Percentiles rank a stretch among this genome's conserved stretches.
phyloP scores from a whole-genome alignment of 2,797 vertebrate genomes.

The Diplodus sargus region DNA sequence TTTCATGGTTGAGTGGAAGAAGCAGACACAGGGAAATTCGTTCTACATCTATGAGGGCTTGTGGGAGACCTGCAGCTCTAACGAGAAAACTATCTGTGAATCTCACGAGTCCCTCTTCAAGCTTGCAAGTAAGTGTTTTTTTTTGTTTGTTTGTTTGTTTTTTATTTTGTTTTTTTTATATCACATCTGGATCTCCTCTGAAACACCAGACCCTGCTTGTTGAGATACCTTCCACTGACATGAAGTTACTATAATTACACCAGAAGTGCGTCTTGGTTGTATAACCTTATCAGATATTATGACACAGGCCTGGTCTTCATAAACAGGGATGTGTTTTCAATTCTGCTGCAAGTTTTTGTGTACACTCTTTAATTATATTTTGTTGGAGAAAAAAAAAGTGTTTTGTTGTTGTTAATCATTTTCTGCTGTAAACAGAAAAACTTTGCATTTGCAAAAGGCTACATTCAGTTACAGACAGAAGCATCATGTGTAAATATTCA shows the following conservation, averaged over 20 bases:
- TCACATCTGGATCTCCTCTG: constrained; percentile 5
- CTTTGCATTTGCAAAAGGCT: not conserved
- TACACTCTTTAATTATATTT: too few relatives aligned
- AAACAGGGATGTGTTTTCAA: not conserved
- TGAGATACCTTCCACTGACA: constrained; percentile 40
- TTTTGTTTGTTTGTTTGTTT: not conserved
- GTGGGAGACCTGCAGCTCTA: constrained; percentile 76
- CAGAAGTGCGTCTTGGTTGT: constrained; percentile 15
- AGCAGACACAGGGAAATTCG: constrained; percentile 35
- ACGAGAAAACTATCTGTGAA: constrained; percentile 55
- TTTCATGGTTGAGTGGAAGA: constrained; percentile 79
- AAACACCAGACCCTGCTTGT: constrained; percentile 29
- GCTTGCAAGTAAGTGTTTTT: constrained; percentile 63
- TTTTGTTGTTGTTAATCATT: too few relatives aligned
- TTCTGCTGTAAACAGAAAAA: not conserved
- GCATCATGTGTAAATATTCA: too few relatives aligned
- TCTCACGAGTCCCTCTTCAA: constrained; percentile 64
- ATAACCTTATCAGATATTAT: not conserved
- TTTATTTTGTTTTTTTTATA: not conserved
- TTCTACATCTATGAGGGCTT: constrained; percentile 63
- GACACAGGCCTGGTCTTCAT: not conserved
- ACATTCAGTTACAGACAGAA: not conserved
- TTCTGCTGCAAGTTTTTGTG: not conserved
- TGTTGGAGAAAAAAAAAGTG: too few relatives aligned
- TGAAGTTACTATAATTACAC: constrained; percentile 36